Base-by-base conservation (phyloP, 30 jellyfish, hydroid and myxozoan species). In the Phacellophora camtschatica region DNA sequence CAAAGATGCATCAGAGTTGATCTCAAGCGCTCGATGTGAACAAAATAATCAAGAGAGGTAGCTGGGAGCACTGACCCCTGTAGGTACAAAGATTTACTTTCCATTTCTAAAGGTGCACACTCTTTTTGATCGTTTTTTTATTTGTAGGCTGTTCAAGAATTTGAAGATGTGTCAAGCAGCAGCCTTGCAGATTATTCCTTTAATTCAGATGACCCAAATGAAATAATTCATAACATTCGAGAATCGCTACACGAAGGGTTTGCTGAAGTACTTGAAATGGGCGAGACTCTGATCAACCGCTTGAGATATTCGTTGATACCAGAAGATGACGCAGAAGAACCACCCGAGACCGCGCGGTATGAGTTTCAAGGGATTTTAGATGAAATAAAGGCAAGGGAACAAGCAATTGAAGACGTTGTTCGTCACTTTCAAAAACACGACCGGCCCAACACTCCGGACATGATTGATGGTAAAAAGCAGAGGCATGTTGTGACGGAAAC, bases 261-360 rank as follows among this genome's bases (percentile, higher is more conserved):
- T 46, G 78, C 86, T 15, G 81, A 83, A 33, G 95, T 84, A 20
- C 25, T 83, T 12, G 84, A 77, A 6, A 23, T 83, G 15, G 95
- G 95, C 35, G 48, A 69, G 22, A 82, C 41, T n/a, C 82, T 83
- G 22, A 35, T 71, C 13, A 56, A 56, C 41, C 87, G 78, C 24
- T 39, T 83, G 24, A n/a, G 41, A 23, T 50, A 69, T 32, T 88
- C 95, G 1, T 50, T 71, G 71, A 55, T 74, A 20, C 23, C 87
- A 28, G 59, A 37, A 11, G 19, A 9, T 33, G 78, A 25, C 42
- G 70, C 23, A 29, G 28, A 34, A 5, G 88, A 71, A 37, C 1
- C 57, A 1, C 58, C 78, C 5, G 32, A 32, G 67, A 65, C 37
- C 16, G 74, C 74, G 2, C 18, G 39, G 9, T 71, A 46, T 19